Conservation (phyloP, 2,113 vertebrate genomes). For the Saguinus midas region DNA sequence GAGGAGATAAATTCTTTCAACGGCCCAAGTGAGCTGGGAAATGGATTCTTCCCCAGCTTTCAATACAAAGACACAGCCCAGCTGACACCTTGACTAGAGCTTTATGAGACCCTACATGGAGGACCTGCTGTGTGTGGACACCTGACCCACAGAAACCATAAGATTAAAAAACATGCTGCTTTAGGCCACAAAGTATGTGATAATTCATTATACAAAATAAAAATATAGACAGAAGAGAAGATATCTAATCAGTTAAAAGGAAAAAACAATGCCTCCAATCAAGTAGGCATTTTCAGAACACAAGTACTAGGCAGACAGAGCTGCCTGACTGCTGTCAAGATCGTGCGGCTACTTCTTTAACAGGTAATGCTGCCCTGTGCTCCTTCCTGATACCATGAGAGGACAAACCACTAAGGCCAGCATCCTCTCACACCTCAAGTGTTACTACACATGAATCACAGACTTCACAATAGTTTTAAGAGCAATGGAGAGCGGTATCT, state of each 20-base stretch:
- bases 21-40: background rate
- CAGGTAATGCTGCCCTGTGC: background rate
- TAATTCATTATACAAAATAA: background rate
- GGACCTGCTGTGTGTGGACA: background rate
- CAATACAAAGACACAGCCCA: background rate
- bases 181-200: background rate
- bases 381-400: background rate
- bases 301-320: background rate
- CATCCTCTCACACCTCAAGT: background rate
- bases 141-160: background rate
- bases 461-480: rapidly evolving
- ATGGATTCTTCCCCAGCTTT: background rate
- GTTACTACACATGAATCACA: background rate
- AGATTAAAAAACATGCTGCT: background rate
- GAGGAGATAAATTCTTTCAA: background rate
- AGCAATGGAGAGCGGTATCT: background rate
- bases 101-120: background rate
- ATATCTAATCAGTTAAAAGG: background rate
- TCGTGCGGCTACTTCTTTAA: background rate
- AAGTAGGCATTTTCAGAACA: background rate
- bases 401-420: background rate
- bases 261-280: background rate
- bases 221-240: background rate
- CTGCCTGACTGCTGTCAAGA: background rate
- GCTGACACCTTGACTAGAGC: background rate